Conservation (phyloP, 1,140 invertebrate species). For the Lepidurus packardi region DNA sequence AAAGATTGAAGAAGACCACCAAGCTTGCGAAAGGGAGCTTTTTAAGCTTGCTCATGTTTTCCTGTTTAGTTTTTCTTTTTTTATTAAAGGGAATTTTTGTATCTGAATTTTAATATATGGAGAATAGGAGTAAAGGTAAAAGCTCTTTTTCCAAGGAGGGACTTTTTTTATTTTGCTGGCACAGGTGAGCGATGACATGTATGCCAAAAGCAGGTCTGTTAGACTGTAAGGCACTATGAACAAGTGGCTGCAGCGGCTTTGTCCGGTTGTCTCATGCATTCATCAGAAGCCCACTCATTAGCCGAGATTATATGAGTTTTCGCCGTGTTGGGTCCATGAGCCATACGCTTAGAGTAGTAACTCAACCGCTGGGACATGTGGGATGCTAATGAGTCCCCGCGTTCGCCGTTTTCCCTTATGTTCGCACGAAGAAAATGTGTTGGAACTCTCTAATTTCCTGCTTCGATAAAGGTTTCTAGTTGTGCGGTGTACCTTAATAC, state of each 20-base stretch:
- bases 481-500: no score
- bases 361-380: not conserved
- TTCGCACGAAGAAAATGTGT: not conserved
- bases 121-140: not conserved
- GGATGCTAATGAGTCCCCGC: slow-evolving; percentile 12
- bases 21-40: slow-evolving; percentile 10
- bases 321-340: slow-evolving; percentile 11
- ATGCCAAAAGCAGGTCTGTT: not conserved
- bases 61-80: slow-evolving; percentile 11
- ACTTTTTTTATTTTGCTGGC: not conserved
- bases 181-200: slow-evolving; percentile 4
- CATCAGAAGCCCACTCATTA: slow-evolving; percentile 8
- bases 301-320: slow-evolving; percentile 19
- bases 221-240: not conserved
- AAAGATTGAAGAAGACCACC: slow-evolving; percentile 21
- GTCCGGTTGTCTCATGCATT: slow-evolving; percentile 12
- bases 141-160: not conserved
- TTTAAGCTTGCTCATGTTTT: slow-evolving; percentile 19
- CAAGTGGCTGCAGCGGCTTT: not conserved
- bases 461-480: not conserved
- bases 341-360: not conserved
- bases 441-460: not conserved
- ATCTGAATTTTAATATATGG: not conserved
- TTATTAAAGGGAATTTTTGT: not conserved
- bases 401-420: not conserved